Percentiles rank a stretch among this genome's conserved stretches.
Conservation (phyloP, 2,888 invertebrate species). For the Lepidocyrtoides sp. region DNA sequence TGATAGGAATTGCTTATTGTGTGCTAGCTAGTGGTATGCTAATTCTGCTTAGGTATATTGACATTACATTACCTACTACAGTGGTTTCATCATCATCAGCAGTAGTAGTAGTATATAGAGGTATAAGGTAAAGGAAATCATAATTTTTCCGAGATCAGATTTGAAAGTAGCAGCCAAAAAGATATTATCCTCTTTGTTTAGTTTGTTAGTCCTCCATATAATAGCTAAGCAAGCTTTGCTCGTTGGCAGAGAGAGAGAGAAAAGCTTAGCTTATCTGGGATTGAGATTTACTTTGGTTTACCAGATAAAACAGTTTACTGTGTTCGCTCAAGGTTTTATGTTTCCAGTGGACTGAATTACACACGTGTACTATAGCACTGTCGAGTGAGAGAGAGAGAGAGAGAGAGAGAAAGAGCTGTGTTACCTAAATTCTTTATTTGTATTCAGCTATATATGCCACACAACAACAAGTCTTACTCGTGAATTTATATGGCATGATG, state of each 20-base stretch:
- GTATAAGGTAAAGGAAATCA: not conserved
- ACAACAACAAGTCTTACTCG: no score
- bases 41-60: conserved; percentile 2
- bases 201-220: not conserved
- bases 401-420: no score
- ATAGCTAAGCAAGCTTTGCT: no score
- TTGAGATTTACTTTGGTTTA: not conserved
- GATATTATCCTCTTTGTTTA: not conserved
- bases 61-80: no score
- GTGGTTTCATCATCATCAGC: not conserved
- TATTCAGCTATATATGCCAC: not conserved
- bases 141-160: conserved; percentile 27
- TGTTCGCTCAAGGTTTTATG: not conserved
- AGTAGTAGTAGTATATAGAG: no score
- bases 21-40: not conserved
- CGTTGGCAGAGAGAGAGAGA: not conserved
- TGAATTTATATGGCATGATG: not conserved
- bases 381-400: no score
- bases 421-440: not conserved
- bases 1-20: no score
- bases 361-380: not conserved
- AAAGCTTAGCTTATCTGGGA: not conserved
- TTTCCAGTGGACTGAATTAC: conserved; percentile 1
- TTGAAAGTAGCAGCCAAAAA: not conserved
- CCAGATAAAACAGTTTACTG: not conserved